These are phyloP conservation scores for Holacanthus passer DNA, from an alignment of 2,113 vertebrate species.

Conservation along the genomic window DNA sequence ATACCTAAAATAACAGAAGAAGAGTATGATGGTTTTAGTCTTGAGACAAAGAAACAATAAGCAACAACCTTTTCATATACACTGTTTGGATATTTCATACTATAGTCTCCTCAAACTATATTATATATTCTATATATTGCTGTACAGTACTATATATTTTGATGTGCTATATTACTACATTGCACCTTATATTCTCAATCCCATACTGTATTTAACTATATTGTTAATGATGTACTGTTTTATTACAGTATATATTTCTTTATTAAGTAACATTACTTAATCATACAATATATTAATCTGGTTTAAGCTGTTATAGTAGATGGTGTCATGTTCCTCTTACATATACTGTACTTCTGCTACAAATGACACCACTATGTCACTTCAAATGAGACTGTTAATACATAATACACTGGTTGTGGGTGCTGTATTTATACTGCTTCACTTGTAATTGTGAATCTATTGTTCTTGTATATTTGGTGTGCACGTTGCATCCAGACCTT, in stretches of 20 bases:
- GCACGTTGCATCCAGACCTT: constrained; percentile 83
- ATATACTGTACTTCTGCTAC: not conserved
- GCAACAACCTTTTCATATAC: not conserved
- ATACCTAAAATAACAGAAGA: constrained; percentile 82
- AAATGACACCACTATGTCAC: too few relatives aligned
- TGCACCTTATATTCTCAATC: not conserved
- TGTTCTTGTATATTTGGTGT: too few relatives aligned
- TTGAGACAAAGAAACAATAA: not conserved
- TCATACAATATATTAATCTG: not conserved
- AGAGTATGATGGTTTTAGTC: not conserved
- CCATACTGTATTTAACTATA: too few relatives aligned
- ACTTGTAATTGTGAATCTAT: not conserved
- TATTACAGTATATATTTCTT: not conserved
- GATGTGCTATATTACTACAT: not conserved
- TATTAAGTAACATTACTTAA: too few relatives aligned
- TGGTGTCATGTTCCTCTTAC: not conserved
- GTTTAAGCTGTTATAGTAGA: not conserved
- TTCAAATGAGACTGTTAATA: not conserved
- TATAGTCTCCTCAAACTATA: too few relatives aligned
- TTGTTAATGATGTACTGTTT: not conserved
- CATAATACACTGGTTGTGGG: not conserved
- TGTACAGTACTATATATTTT: too few relatives aligned
- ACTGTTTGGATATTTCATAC: too few relatives aligned
- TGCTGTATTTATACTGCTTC: not conserved
- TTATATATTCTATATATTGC: too few relatives aligned